Evolutionary conservation across 2,888 invertebrate species (phyloP).

Genomic region (Cerastis leucographa): DNA sequence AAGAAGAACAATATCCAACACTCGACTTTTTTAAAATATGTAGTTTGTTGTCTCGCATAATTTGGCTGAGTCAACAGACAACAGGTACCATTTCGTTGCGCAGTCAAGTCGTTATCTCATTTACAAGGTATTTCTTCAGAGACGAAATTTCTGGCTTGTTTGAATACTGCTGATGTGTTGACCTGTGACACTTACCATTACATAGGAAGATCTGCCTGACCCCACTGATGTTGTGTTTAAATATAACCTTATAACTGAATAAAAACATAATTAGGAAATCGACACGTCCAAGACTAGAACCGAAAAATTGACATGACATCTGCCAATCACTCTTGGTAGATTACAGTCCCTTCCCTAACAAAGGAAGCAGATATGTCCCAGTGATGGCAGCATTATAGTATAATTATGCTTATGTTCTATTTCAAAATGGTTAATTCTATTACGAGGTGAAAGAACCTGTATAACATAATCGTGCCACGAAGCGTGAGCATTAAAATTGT

Average conservation of each 20-base stretch:
- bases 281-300: not conserved
- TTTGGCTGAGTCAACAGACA: not conserved
- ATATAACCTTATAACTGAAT: not conserved
- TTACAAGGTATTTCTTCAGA: conserved; percentile 14
- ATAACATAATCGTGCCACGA: not conserved
- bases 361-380: not conserved
- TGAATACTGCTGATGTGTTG: conserved; percentile 3
- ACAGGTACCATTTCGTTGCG: conserved; percentile 8
- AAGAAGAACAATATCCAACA: not conserved
- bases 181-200: conserved; percentile 8
- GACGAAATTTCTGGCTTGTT: conserved; percentile 24
- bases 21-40: not conserved
- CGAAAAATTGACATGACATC: not conserved
- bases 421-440: not conserved
- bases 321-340: not conserved
- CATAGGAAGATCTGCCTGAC: not conserved
- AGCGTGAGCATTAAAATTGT: conserved; percentile 2
- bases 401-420: not conserved
- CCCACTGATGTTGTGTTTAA: not conserved
- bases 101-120: not conserved
- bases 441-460: conserved; percentile 25
- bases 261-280: not conserved
- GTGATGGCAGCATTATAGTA: not conserved
- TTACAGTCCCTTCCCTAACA: not conserved
- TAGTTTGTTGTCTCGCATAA: not conserved